Evolutionary conservation across 2,888 invertebrate genomes (phyloP), one percentile per base, ranked within the genome.

Genomic region (Timema cristinae): DNA sequence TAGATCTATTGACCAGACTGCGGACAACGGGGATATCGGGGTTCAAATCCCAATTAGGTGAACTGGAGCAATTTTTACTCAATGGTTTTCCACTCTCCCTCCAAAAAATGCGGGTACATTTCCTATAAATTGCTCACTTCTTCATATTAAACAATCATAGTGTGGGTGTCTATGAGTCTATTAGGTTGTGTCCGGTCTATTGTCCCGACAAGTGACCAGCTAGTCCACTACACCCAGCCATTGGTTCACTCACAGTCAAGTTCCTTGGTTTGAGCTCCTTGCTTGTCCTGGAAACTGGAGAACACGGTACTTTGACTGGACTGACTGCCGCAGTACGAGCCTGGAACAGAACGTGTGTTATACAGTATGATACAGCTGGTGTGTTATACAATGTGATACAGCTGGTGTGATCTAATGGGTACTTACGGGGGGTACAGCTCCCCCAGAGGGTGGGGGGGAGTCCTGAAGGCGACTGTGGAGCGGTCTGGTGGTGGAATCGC

Each of bases 241-340:
- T 1, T 32, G 32, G 1, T 32, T 32, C 32, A 71, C 71, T 71
- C 61, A 71, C 71, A 71, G n/a, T 71, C 71, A 9, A 71, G 16
- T 7, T 67, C 71, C 8, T 68, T 51, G 13, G 16, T 49, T 9
- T 47, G 51, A 50, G 32, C 32, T 50, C 67, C 48, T 13, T n/a
- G 32, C 47, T 63, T 63, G 16, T 63, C 16, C n/a, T 47, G 51
- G 9, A 52, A n/a, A 48, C 48, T 66, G 10, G 51, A 48, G n/a
- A 59, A 71, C 2, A 59, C 9, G 2, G 66, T 59, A 10, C 71
- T 16, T 10, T 50, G 61, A 11, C 47, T 67, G 13, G 68, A 59
- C 52, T 70, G 70, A 63, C 66, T 66, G 8, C 63, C 52, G 52
- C 66, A 66, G 52, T 52, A 70, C 10, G 69, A 69, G 4, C 68